Evolutionary conservation across 2,113 vertebrate species (phyloP), one percentile per base, ranked within the genome.

Genomic region (Sphaerodactylus townsendi): DNA sequence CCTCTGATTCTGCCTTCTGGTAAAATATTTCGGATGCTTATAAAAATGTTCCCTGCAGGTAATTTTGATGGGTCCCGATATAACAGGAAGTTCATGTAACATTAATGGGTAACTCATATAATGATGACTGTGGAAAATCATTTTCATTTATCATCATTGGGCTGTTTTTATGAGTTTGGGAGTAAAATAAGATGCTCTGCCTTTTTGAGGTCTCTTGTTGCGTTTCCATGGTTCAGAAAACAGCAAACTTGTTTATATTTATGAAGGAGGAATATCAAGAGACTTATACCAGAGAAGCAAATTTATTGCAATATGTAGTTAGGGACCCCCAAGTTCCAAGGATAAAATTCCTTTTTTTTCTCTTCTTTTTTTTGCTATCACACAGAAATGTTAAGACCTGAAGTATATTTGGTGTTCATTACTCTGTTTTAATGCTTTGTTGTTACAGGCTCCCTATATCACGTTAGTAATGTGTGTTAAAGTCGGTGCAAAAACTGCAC

Each of bases 81-180:
- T 62, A 78, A 64, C 28, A 39, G 53, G 50, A 53, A 69, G 33
- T 48, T 68, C 74, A 71, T 84, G 83, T 33, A 84, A 82, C 56
- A 74, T 82, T 82, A 82, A 82, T 82, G 71, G 30, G 53, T 44
- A 48, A 71, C 30, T 44, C 19, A 15, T 48, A 78, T 30, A 50
- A 62, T 35, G 50, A 62, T 35, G 59, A 35, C 39, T 35, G 30
- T 77, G 75, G 7, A 62, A 76, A 70, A 83, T 59, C 74, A 59
- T 78, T 84, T 72, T 7, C 50, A 62, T 84, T 84, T 41, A 78
- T 78, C 66, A 84, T 73, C 69, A 25, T 53, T 37, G 13, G 66
- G n/a, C 59, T 35, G 39, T 62, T 84, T 70, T 84, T 69, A 78
- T 71, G 37, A 78, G 65, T 44, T 46, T 71, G 65, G 53, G n/a